Evolutionary conservation across 2,797 vertebrate species (phyloP).

Genomic region (Sebastes umbrosus): DNA sequence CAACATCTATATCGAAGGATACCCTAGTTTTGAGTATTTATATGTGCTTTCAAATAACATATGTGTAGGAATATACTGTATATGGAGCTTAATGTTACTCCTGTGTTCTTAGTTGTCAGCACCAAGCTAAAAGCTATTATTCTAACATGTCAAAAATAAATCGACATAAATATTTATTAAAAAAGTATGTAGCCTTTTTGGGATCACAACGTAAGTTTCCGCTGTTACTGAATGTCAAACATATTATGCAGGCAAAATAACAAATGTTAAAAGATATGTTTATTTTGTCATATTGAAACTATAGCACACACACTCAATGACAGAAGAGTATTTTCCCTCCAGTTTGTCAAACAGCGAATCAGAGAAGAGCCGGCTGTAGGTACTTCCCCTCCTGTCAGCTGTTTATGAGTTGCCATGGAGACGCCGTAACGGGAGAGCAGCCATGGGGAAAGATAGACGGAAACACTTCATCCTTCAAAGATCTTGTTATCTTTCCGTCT

Average conservation of each 20-base stretch:
- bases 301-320: not conserved
- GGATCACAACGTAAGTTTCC: too few species aligned
- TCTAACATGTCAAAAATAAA: not conserved
- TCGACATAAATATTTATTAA: not conserved
- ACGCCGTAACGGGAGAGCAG: constrained; percentile 29
- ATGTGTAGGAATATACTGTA: not conserved
- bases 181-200: not conserved
- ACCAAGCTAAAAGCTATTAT: not conserved
- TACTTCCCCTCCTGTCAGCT: constrained; percentile 18
- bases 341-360: constrained; percentile 50
- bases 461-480: constrained; percentile 58
- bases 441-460: constrained; percentile 28
- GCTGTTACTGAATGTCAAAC: too few species aligned
- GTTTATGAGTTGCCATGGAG: constrained; percentile 66
- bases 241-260: not conserved
- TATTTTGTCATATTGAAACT: not conserved
- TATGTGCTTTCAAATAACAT: not conserved
- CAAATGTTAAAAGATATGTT: not conserved
- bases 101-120: not conserved
- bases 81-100: not conserved
- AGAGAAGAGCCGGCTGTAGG: constrained; percentile 10
- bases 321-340: constrained; percentile 37
- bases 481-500: not conserved
- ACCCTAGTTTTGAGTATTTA: not conserved
- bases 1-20: not conserved